phyloP scores from a whole-genome alignment of 2,797 vertebrate genomes.

The Acanthopagrus latus region DNA sequence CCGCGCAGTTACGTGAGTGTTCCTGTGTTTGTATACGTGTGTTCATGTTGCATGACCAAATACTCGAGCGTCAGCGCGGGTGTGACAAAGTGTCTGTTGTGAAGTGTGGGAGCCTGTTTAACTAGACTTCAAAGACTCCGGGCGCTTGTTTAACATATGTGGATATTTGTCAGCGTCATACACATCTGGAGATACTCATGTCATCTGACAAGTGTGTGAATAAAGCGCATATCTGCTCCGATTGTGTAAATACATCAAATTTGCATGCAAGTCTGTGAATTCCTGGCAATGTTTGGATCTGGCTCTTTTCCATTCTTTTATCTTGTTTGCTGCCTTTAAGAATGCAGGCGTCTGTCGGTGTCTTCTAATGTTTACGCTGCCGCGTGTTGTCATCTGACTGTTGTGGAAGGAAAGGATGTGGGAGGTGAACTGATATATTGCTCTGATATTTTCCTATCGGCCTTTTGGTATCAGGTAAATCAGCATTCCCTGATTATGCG shows the following conservation, averaged over 20 bases:
- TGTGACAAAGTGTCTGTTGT: slow-evolving; percentile 72
- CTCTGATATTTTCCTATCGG: slow-evolving; percentile 21
- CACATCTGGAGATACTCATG: slow-evolving; percentile 78
- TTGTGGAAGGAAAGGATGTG: slow-evolving; percentile 8
- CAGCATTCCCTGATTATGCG: slow-evolving; percentile 12
- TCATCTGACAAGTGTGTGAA: slow-evolving; percentile 75
- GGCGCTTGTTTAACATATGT: slow-evolving; percentile 68
- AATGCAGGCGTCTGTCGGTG: slow-evolving; percentile 25
- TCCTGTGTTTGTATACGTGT: slow-evolving; percentile 63
- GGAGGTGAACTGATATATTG: slow-evolving; percentile 24
- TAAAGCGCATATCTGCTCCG: slow-evolving; percentile 40
- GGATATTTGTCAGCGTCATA: slow-evolving; percentile 57
- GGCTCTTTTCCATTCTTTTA: slow-evolving; percentile 68
- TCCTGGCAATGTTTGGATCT: slow-evolving; percentile 66
- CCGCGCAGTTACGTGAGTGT: slow-evolving; percentile 40
- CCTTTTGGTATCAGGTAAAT: slow-evolving; percentile 35
- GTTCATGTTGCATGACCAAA: slow-evolving; percentile 70
- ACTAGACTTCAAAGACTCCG: slow-evolving; percentile 62
- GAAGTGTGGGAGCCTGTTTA: slow-evolving; percentile 65
- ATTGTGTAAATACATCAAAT: slow-evolving; percentile 69
- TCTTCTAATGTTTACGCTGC: slow-evolving; percentile 37
- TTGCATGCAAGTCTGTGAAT: slow-evolving; percentile 46
- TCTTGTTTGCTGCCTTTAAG: slow-evolving; percentile 54
- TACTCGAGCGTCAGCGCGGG: slow-evolving; percentile 46
- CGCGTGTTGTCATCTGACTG: slow-evolving; percentile 27